phyloP scores from a whole-genome alignment of 2,888 invertebrate species.

The Dryobota labecula region DNA sequence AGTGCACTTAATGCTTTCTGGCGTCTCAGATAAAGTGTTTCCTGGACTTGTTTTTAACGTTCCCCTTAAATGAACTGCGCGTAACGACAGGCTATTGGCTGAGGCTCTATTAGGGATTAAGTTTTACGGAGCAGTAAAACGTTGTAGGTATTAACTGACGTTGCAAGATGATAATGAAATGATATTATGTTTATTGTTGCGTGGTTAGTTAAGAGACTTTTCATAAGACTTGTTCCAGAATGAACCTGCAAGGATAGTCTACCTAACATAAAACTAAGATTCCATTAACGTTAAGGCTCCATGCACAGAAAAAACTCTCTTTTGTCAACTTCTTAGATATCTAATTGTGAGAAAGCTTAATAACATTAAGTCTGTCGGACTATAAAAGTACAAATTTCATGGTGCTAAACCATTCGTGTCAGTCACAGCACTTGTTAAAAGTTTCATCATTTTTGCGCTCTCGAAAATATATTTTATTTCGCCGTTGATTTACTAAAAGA shows the following conservation, averaged over 20 bases:
- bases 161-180: constrained; percentile 21
- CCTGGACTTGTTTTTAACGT: constrained; percentile 60
- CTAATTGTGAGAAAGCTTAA: no score
- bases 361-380: no score
- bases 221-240: neutral
- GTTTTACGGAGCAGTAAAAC: constrained; percentile 49
- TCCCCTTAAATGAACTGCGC: constrained; percentile 59
- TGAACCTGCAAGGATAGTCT: neutral
- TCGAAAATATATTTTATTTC: no score
- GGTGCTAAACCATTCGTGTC: no score
- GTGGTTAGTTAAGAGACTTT: neutral
- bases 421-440: no score
- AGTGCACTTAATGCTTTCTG: constrained; percentile 57
- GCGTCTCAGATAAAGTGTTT: constrained; percentile 55
- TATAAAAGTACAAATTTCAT: no score
- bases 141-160: constrained; percentile 4
- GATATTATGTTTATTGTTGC: constrained; percentile 5
- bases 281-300: neutral
- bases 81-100: constrained; percentile 44
- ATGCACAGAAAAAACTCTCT: no score
- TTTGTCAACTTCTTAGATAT: no score
- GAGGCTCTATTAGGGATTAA: constrained; percentile 27
- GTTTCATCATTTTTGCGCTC: no score
- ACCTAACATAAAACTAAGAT: neutral
- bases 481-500: no score